phyloP scores from a whole-genome alignment of 1,140 invertebrate species.

The Phenacoccus solenopsis region DNA sequence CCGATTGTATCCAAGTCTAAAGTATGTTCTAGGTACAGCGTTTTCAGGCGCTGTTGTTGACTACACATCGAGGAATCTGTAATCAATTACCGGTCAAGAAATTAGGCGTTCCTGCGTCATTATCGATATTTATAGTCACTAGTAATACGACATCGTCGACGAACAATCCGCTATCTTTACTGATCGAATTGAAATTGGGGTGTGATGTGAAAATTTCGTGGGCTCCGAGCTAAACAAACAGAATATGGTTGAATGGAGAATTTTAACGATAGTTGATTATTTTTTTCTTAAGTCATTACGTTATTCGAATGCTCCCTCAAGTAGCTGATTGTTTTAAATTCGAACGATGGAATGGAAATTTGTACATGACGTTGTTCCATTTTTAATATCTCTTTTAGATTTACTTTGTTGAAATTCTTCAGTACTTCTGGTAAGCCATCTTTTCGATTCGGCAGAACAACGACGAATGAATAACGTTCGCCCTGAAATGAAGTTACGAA shows the following conservation, averaged over 20 bases:
- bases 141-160: constrained; percentile 47
- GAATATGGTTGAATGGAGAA: background rate
- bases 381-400: constrained; percentile 7
- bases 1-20: too few relatives aligned
- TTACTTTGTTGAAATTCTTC: constrained; percentile 30
- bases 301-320: constrained; percentile 18
- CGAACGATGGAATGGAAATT: constrained; percentile 20
- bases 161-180: constrained; percentile 40
- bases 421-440: constrained; percentile 38
- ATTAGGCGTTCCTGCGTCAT: constrained; percentile 27
- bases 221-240: constrained; percentile 38
- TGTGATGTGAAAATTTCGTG: constrained; percentile 41
- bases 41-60: too few relatives aligned
- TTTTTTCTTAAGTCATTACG: constrained; percentile 1
- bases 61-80: too few relatives aligned
- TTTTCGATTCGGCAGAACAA: constrained; percentile 39
- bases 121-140: constrained; percentile 43
- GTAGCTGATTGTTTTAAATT: constrained; percentile 20
- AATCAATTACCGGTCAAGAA: constrained; percentile 34
- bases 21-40: background rate
- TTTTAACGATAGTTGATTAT: background rate
- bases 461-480: constrained; percentile 38
- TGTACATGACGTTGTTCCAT: constrained; percentile 1
- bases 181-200: constrained; percentile 39
- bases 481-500: constrained; percentile 36